phyloP scores from a whole-genome alignment of 2,797 vertebrate genomes.

The Zalophus californianus region DNA sequence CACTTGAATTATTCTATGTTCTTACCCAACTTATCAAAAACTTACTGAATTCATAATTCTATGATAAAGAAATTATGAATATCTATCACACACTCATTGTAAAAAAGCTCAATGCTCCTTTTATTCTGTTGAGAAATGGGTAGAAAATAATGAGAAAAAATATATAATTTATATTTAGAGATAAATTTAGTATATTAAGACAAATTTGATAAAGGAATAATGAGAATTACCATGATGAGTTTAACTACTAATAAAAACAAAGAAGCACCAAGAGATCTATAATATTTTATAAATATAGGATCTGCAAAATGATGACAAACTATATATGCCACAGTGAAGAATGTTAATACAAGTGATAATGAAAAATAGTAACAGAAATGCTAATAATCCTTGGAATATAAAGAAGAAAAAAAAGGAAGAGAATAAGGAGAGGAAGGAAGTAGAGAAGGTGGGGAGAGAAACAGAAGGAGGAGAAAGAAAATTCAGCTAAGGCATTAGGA shows the following conservation, averaged over 20 bases:
- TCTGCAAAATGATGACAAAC: not conserved
- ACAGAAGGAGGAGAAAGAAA: not conserved
- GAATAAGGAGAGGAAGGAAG: not conserved
- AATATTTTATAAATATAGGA: not conserved
- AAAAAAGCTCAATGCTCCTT: not conserved
- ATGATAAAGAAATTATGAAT: not conserved
- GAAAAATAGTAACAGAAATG: not conserved
- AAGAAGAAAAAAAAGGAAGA: not conserved
- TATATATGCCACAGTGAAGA: not conserved
- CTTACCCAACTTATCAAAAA: not conserved
- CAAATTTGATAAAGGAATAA: not conserved
- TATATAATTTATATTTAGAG: not conserved
- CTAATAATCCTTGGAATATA: not conserved
- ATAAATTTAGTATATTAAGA: not conserved
- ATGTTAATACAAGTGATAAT: not conserved
- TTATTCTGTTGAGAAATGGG: not conserved
- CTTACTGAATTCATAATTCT: not conserved
- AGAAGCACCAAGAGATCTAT: not conserved
- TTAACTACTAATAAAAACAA: not conserved
- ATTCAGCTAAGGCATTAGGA: not conserved
- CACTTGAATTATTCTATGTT: not conserved
- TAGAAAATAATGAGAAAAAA: not conserved
- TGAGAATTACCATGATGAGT: not conserved
- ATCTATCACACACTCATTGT: not conserved
- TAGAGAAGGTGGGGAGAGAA: not conserved